These are phyloP conservation scores for Oceanites oceanicus DNA, from an alignment of 2,113 vertebrate genomes.

Conservation along the genomic window DNA sequence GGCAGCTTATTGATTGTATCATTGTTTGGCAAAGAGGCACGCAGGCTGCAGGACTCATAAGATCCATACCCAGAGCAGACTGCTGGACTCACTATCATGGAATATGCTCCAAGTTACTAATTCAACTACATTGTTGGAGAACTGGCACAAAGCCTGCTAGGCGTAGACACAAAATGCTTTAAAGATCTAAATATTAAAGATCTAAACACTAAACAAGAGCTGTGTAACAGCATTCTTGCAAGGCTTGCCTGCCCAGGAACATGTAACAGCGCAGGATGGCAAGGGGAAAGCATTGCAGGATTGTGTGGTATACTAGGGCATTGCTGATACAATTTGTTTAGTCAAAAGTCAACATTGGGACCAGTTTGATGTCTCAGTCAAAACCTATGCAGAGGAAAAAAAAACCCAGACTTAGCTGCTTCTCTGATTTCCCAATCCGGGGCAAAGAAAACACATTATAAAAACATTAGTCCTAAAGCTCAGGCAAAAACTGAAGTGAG, in stretches of 20 bases:
- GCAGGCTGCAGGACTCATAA: constrained; percentile 61
- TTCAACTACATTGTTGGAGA: constrained; percentile 64
- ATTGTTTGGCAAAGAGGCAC: constrained; percentile 66
- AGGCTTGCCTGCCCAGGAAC: not conserved
- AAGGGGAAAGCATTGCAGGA: not conserved
- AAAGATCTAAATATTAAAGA: constrained; percentile 69
- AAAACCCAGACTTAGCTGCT: not conserved
- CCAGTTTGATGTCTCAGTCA: not conserved
- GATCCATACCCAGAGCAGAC: constrained; percentile 64
- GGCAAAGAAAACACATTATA: not conserved
- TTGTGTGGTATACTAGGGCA: not conserved
- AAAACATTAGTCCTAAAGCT: not conserved
- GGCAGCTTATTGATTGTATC: constrained; percentile 72
- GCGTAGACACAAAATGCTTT: constrained; percentile 62
- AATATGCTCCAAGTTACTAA: constrained; percentile 62
- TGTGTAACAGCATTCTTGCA: constrained; percentile 33
- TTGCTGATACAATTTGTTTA: not conserved
- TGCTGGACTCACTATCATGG: constrained; percentile 41
- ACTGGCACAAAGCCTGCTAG: constrained; percentile 43
- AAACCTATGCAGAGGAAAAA: not conserved
- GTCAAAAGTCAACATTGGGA: not conserved
- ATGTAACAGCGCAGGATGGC: not conserved
- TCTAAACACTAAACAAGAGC: constrained; percentile 67
- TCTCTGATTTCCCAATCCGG: not conserved
- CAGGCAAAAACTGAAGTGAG: not conserved